A percentile compares a stretch with the other conserved stretches of the same genome.
These are phyloP conservation scores for Centropristis striata DNA, from an alignment of 2,113 vertebrate species.

Conservation along the genomic window DNA sequence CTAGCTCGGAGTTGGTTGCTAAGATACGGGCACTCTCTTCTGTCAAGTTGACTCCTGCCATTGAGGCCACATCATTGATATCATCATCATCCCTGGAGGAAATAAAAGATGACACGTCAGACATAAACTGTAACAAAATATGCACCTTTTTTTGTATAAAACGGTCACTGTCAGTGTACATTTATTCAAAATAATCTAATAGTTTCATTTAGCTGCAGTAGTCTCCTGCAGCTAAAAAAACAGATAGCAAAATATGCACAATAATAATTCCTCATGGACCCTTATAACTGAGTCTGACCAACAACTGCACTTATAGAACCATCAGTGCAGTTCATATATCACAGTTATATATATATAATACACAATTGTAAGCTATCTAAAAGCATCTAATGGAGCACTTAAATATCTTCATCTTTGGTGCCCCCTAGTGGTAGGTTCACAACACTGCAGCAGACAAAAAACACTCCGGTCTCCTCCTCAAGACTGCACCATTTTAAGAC, in stretches of 20 bases:
- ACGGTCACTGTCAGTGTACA: background rate
- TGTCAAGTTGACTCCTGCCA: slow-evolving; percentile 94
- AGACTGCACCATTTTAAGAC: background rate
- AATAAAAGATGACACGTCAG: background rate
- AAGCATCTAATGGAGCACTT: background rate
- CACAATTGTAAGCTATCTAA: background rate
- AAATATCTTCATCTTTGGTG: background rate
- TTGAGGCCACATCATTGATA: slow-evolving; percentile 94
- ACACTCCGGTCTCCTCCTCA: background rate
- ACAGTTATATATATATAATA: background rate
- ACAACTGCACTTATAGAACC: background rate
- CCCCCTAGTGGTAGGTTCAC: background rate
- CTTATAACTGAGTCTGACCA: background rate
- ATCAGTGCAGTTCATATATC: background rate
- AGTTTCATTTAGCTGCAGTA: background rate
- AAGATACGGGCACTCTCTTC: slow-evolving; percentile 94
- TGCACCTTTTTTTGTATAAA: background rate
- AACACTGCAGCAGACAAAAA: background rate
- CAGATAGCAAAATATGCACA: background rate
- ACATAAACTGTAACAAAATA: background rate
- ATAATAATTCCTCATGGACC: background rate
- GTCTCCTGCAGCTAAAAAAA: background rate
- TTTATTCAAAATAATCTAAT: background rate
- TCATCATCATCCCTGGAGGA: slow-evolving; percentile 92
- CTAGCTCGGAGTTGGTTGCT: slow-evolving; percentile 92